These are phyloP conservation scores for Drosophila gunungcola DNA, from an alignment of 1,140 invertebrate genomes.

Conservation along the genomic window DNA sequence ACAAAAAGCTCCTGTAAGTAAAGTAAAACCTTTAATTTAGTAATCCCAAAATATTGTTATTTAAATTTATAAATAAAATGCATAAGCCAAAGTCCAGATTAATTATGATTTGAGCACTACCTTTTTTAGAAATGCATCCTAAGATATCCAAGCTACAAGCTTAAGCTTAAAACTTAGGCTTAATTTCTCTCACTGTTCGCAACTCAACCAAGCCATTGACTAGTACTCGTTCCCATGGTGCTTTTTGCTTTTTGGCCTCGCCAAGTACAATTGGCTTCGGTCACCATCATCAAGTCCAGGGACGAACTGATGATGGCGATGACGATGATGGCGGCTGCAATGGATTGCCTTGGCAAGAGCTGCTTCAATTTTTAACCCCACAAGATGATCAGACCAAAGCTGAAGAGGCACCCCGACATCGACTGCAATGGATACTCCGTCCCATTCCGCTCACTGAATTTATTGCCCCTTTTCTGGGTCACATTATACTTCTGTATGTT, in stretches of 20 bases:
- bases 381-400: slow-evolving; percentile 32
- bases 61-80: no score
- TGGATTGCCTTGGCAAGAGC: slow-evolving; percentile 44
- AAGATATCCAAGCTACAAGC: background rate
- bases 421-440: slow-evolving; percentile 13
- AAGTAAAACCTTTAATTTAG: no score
- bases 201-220: slow-evolving; percentile 4
- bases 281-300: slow-evolving; percentile 41
- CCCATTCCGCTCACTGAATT: slow-evolving; percentile 40
- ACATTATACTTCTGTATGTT: slow-evolving; percentile 30
- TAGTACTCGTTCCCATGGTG: slow-evolving; percentile 15
- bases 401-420: background rate
- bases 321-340: slow-evolving; percentile 21
- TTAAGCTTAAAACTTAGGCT: background rate
- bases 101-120: no score
- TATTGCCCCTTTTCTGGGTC: slow-evolving; percentile 66
- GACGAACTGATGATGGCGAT: slow-evolving; percentile 42
- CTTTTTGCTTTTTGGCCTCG: slow-evolving; percentile 34
- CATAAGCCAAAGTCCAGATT: no score
- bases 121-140: background rate
- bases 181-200: slow-evolving; percentile 26
- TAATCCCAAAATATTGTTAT: no score
- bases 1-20: no score
- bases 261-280: slow-evolving; percentile 46
- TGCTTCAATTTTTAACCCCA: slow-evolving; percentile 35